Percentiles rank a stretch among this genome's conserved stretches.
Evolutionary conservation across 2,113 vertebrate species (phyloP).

Genomic region (Ageneiosus marmoratus): DNA sequence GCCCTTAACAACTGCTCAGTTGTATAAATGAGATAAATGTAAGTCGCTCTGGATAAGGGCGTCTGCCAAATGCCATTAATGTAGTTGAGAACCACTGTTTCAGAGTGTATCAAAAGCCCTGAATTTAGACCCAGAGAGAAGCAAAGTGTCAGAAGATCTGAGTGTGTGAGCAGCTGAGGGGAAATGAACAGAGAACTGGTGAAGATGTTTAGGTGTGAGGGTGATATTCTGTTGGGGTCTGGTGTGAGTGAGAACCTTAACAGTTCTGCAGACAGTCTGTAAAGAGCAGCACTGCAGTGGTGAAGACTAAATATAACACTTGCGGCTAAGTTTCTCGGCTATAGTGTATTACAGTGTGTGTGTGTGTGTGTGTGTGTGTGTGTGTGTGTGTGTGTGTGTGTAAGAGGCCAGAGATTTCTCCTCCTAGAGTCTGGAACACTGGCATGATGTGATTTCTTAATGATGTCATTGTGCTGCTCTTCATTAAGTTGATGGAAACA

Average conservation of each 20-base stretch:
- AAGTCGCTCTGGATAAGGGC: too few species aligned
- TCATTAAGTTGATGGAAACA: too few species aligned
- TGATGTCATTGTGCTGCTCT: too few species aligned
- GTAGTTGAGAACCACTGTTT: neutral
- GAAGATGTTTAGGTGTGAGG: neutral
- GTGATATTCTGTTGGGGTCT: neutral
- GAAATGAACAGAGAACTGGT: neutral
- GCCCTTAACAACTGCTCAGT: too few species aligned
- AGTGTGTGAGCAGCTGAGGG: conserved; percentile 7
- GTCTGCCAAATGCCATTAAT: too few species aligned
- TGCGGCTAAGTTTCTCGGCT: neutral
- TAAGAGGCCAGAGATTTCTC: too few species aligned
- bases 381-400: too few species aligned
- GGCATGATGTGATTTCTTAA: too few species aligned
- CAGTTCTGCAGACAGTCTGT: neutral
- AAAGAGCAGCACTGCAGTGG: neutral
- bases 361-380: too few species aligned
- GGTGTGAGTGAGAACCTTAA: neutral
- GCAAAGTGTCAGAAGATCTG: neutral
- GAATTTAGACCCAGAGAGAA: neutral
- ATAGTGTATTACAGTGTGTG: neutral
- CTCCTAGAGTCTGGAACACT: too few species aligned
- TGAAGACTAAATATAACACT: neutral
- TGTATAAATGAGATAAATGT: too few species aligned
- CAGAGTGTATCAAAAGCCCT: neutral